Percentiles rank a stretch among this genome's conserved stretches.
These are phyloP conservation scores for Odontamblyopus lacepedii DNA, from an alignment of 2,797 vertebrate genomes.

Conservation along the genomic window DNA sequence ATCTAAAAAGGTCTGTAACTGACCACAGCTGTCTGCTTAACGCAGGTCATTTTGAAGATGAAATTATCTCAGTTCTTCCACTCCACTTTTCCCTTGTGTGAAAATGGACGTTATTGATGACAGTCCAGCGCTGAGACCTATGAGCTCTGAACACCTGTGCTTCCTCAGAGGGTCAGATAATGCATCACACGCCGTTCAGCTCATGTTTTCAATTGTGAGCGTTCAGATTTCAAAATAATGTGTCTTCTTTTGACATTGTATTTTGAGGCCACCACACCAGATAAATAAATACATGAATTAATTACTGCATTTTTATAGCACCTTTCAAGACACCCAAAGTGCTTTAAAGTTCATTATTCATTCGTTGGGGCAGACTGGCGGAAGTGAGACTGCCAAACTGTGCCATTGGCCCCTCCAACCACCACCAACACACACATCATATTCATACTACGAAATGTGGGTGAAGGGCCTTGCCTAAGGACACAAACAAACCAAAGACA, in stretches of 20 bases:
- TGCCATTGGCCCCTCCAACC: too few relatives aligned
- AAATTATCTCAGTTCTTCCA: slow-evolving; percentile 35
- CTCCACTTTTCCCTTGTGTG: slow-evolving; percentile 4
- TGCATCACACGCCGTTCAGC: not conserved
- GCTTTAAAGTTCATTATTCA: too few relatives aligned
- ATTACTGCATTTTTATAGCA: too few relatives aligned
- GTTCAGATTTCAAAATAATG: not conserved
- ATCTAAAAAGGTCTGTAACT: slow-evolving; percentile 18
- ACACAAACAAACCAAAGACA: too few relatives aligned
- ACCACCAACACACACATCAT: too few relatives aligned
- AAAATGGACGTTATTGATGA: slow-evolving; percentile 19
- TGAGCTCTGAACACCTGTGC: slow-evolving; percentile 17
- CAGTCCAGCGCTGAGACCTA: not conserved
- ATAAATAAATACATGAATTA: too few relatives aligned
- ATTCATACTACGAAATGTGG: too few relatives aligned
- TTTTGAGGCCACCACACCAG: too few relatives aligned
- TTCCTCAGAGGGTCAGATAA: slow-evolving; percentile 20
- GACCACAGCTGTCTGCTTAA: slow-evolving; percentile 13
- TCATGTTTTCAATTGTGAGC: slow-evolving; percentile 6
- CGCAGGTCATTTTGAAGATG: slow-evolving; percentile 30
- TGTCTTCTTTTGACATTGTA: not conserved
- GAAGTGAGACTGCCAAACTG: too few relatives aligned
- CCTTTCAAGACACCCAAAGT: too few relatives aligned
- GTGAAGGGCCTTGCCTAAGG: too few relatives aligned
- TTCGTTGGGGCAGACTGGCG: too few relatives aligned